Evolutionary conservation across 2,797 vertebrate species (phyloP).

Genomic region (Argentina silus): DNA sequence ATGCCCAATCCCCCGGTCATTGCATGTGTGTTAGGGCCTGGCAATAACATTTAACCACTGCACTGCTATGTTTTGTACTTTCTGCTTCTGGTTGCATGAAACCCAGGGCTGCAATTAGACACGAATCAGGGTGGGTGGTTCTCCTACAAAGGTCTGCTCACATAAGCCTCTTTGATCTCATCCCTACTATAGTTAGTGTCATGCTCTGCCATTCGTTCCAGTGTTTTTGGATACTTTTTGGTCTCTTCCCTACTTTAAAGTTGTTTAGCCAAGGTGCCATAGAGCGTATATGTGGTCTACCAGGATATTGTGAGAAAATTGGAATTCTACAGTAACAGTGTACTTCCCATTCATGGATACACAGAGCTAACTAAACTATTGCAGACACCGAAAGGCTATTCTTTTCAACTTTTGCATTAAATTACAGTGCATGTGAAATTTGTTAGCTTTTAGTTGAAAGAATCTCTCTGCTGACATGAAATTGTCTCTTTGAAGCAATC

Average conservation of each 20-base stretch:
- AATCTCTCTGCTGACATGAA: neutral
- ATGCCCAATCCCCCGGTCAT: neutral
- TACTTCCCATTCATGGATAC: neutral
- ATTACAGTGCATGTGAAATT: neutral
- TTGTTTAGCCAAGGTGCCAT: too few relatives aligned
- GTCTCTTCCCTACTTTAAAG: neutral
- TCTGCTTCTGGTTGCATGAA: neutral
- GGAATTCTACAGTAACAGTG: neutral
- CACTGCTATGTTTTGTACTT: neutral
- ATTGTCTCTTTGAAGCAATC: neutral
- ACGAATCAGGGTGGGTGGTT: slow-evolving; percentile 3
- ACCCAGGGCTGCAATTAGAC: neutral
- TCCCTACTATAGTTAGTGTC: slow-evolving; percentile 2
- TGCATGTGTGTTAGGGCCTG: slow-evolving; percentile 2
- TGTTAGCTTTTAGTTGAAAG: neutral
- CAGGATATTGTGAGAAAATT: neutral
- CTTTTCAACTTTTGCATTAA: neutral
- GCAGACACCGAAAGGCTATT: neutral
- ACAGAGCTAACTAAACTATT: neutral
- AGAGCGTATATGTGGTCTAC: neutral
- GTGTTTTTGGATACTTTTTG: neutral
- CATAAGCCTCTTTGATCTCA: slow-evolving; percentile 9
- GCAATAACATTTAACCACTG: slow-evolving; percentile 12
- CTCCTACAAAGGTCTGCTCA: slow-evolving; percentile 1
- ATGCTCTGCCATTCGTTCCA: neutral